These are phyloP conservation scores for Pollachius pollachius DNA, from an alignment of 2,113 vertebrate genomes.

Conservation along the genomic window DNA sequence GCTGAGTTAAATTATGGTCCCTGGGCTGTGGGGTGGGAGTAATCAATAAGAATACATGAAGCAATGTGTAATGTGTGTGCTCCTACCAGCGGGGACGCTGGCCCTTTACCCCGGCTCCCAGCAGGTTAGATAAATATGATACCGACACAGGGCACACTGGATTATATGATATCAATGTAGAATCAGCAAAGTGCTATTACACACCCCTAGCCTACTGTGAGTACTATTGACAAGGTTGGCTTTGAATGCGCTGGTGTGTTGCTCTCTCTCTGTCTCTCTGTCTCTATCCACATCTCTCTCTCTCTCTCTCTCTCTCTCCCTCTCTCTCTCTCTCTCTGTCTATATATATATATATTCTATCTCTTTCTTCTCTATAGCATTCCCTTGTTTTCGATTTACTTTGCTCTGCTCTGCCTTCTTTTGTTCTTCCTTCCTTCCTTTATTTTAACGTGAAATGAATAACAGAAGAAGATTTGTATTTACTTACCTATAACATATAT, in stretches of 20 bases:
- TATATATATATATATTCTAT: neutral
- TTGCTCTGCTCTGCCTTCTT: conserved; percentile 31
- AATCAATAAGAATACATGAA: conserved; percentile 95
- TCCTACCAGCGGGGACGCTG: conserved; percentile 87
- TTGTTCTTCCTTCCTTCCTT: no score
- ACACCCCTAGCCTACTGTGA: conserved; percentile 76
- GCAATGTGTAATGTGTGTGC: conserved; percentile 90
- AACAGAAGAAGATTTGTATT: no score
- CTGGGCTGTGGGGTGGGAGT: conserved; percentile 88
- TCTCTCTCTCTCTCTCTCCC: conserved; percentile 12
- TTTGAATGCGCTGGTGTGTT: conserved; percentile 69
- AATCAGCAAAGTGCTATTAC: conserved; percentile 76
- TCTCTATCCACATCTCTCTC: conserved; percentile 18
- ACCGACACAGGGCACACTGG: conserved; percentile 85
- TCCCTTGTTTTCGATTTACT: conserved; percentile 2
- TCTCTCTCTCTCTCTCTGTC: neutral
- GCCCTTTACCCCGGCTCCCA: conserved; percentile 85
- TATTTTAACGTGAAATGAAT: no score
- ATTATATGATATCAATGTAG: conserved; percentile 92
- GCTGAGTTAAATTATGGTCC: conserved; percentile 99
- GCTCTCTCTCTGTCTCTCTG: conserved; percentile 31
- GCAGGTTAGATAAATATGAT: conserved; percentile 99
- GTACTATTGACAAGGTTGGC: conserved; percentile 75
- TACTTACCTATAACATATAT: no score
- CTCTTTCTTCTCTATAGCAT: neutral